Evolutionary conservation across 2,113 vertebrate genomes (phyloP).

Genomic region (Sander lucioperca): DNA sequence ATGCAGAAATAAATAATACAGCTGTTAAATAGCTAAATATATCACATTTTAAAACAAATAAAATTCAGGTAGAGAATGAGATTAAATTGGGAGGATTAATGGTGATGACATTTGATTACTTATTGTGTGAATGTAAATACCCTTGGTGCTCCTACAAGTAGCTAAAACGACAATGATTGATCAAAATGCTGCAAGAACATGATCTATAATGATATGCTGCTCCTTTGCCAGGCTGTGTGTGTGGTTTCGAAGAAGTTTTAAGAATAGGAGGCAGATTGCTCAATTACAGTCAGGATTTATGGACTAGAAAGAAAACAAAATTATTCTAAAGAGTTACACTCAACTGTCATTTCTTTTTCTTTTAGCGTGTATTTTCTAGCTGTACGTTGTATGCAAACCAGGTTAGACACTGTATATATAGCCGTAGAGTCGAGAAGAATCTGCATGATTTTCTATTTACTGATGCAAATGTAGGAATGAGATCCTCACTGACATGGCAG

Average conservation of each 20-base stretch:
- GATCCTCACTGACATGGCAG: conserved; percentile 53
- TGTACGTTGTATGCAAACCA: conserved; percentile 58
- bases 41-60: conserved; percentile 79
- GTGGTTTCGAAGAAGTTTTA: conserved; percentile 41
- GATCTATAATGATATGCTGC: conserved; percentile 48
- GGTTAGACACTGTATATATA: conserved; percentile 61
- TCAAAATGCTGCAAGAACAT: conserved; percentile 50
- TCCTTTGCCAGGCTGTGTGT: conserved; percentile 49
- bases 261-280: conserved; percentile 37
- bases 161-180: conserved; percentile 43
- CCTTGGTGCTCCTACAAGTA: conserved; percentile 55
- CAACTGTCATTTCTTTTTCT: conserved; percentile 34
- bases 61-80: conserved; percentile 59
- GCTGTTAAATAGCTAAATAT: conserved; percentile 83
- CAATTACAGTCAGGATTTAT: conserved; percentile 32
- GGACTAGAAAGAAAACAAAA: conserved; percentile 52
- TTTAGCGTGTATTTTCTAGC: conserved; percentile 45
- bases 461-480: conserved; percentile 61
- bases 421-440: conserved; percentile 53
- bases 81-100: conserved; percentile 45
- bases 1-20: conserved; percentile 83
- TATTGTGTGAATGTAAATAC: conserved; percentile 45
- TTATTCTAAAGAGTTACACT: conserved; percentile 47
- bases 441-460: conserved; percentile 54
- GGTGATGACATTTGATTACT: conserved; percentile 31